phyloP scores from a whole-genome alignment of 1,140 invertebrate species.

The Drosophila sulfurigaster region DNA sequence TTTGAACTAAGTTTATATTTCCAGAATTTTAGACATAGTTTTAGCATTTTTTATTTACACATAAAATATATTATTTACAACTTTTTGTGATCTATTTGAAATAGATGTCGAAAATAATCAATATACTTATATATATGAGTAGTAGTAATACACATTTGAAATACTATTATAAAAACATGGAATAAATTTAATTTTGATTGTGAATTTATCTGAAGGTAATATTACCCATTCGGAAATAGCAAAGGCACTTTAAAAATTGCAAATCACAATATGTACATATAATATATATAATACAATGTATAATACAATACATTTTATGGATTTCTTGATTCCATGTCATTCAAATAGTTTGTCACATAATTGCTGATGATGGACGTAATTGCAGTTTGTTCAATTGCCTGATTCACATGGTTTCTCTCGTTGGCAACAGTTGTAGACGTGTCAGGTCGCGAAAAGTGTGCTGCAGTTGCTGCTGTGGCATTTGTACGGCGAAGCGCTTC shows the following conservation, averaged over 20 bases:
- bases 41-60: no score
- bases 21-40: no score
- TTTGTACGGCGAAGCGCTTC: neutral
- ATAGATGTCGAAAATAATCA: no score
- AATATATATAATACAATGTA: no score
- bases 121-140: no score
- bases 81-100: no score
- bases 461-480: neutral
- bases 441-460: neutral
- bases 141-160: no score
- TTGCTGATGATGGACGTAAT: constrained; percentile 39
- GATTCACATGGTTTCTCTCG: constrained; percentile 1
- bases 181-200: neutral
- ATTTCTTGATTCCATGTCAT: constrained; percentile 28
- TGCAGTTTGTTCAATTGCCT: constrained; percentile 25
- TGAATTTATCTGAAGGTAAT: neutral
- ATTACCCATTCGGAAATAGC: neutral
- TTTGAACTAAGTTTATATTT: no score
- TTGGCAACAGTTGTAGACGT: neutral
- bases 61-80: neutral
- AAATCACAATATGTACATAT: no score
- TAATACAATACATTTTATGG: neutral
- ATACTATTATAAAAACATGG: neutral
- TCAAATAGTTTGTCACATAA: constrained; percentile 45
- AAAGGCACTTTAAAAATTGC: neutral